Conservation (phyloP, 2,797 vertebrate species). For the Neomorphus geoffroyi region DNA sequence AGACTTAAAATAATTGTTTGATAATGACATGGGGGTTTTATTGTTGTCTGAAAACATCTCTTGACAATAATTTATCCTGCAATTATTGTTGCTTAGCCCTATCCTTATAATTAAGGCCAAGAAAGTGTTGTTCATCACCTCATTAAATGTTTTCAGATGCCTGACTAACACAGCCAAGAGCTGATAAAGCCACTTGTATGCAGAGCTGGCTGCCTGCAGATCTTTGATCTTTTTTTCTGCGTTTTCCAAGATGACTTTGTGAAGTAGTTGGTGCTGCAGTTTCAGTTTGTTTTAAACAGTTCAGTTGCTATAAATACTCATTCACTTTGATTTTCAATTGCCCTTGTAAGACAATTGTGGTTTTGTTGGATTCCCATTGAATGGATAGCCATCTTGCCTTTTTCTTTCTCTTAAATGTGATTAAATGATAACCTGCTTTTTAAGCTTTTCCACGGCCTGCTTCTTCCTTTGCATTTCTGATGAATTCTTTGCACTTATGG, state of each 20-base stretch:
- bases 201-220: conserved; percentile 64
- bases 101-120: conserved; percentile 81
- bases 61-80: conserved; percentile 79
- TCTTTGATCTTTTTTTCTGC: conserved; percentile 66
- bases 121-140: conserved; percentile 76
- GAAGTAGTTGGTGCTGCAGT: conserved; percentile 71
- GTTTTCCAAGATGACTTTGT: conserved; percentile 65
- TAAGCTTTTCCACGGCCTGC: not conserved
- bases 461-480: conserved; percentile 13
- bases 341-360: conserved; percentile 67
- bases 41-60: conserved; percentile 78
- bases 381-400: conserved; percentile 2
- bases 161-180: conserved; percentile 64
- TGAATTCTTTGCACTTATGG: not conserved
- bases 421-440: conserved; percentile 26
- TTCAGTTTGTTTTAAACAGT: conserved; percentile 74
- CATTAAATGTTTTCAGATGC: conserved; percentile 77
- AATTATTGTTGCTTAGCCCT: conserved; percentile 79
- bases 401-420: not conserved
- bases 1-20: conserved; percentile 82
- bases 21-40: conserved; percentile 77
- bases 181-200: conserved; percentile 71
- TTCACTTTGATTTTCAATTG: conserved; percentile 73
- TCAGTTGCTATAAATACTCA: conserved; percentile 70
- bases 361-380: conserved; percentile 57